A percentile compares a stretch with the other conserved stretches of the same genome.
Conservation (phyloP, 2,888 invertebrate species). For the Sesia apiformis region DNA sequence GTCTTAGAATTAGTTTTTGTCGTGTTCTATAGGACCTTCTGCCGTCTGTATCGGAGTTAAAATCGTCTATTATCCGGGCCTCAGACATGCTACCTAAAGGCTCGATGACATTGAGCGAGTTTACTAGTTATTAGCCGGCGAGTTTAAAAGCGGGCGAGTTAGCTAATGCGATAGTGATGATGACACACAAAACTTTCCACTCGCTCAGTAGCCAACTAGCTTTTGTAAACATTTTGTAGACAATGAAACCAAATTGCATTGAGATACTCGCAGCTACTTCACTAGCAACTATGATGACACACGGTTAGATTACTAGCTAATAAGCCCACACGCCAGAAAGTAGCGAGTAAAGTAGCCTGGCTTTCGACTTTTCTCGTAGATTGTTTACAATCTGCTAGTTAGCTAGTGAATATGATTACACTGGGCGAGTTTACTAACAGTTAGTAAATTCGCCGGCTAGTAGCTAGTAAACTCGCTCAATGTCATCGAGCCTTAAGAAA, state of each 20-base stretch:
- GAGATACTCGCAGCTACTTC: not conserved
- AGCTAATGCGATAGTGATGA: no score
- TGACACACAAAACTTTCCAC: no score
- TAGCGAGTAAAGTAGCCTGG: not conserved
- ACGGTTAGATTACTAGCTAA: not conserved
- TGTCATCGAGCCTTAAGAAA: not conserved
- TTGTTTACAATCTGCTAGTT: not conserved
- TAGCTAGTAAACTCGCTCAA: not conserved
- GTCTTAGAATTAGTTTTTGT: no score
- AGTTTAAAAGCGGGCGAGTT: no score
- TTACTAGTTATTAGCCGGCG: no score
- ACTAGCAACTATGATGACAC: not conserved
- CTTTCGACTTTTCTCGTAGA: not conserved
- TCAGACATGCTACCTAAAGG: no score
- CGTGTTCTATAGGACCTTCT: no score
- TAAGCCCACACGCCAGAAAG: not conserved
- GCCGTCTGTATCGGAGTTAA: no score
- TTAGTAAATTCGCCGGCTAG: not conserved
- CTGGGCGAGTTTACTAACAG: not conserved
- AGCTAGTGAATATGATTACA: not conserved
- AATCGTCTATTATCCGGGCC: no score
- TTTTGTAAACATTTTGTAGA: not conserved
- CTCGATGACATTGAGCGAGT: no score
- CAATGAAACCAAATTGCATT: no score
- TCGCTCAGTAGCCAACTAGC: no score